A percentile compares a stretch with the other conserved stretches of the same genome.
phyloP scores from a whole-genome alignment of 2,888 invertebrate species.

The Ceraclea dissimilis region DNA sequence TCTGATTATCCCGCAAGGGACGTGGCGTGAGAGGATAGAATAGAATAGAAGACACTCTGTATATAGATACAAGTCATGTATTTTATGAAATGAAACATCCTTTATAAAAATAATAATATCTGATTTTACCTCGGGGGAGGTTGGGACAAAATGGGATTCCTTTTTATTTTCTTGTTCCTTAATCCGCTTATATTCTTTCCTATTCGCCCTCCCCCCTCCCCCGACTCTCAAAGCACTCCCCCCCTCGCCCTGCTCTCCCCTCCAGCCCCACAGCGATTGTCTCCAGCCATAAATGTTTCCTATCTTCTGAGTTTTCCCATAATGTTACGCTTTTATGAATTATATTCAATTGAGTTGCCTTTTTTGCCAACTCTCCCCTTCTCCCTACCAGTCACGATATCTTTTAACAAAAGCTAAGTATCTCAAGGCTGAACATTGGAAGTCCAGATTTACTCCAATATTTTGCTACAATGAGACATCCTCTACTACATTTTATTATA shows the following conservation, averaged over 20 bases:
- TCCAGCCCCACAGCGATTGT: neutral
- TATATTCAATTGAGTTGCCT: conserved; percentile 23
- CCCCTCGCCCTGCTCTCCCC: neutral
- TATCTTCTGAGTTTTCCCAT: conserved; percentile 24
- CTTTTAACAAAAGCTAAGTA: neutral
- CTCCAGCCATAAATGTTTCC: conserved; percentile 11
- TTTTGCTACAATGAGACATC: neutral
- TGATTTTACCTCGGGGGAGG: conserved; percentile 2
- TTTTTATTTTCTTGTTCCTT: conserved; percentile 24
- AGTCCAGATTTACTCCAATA: neutral
- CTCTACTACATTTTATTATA: no score
- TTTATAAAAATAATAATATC: neutral
- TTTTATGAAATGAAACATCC: neutral
- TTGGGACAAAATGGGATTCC: conserved; percentile 11
- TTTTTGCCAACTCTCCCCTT: conserved; percentile 9
- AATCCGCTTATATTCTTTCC: conserved; percentile 22
- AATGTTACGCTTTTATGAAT: conserved; percentile 25
- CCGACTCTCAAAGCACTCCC: neutral
- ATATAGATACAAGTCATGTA: neutral
- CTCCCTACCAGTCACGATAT: neutral
- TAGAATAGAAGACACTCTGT: neutral
- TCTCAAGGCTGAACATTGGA: neutral
- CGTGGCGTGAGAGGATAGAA: no score
- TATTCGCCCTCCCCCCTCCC: conserved; percentile 14
- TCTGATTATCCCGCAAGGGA: no score